Evolutionary conservation across 2,888 invertebrate species (phyloP).

Genomic region (Tenthredo amoena): DNA sequence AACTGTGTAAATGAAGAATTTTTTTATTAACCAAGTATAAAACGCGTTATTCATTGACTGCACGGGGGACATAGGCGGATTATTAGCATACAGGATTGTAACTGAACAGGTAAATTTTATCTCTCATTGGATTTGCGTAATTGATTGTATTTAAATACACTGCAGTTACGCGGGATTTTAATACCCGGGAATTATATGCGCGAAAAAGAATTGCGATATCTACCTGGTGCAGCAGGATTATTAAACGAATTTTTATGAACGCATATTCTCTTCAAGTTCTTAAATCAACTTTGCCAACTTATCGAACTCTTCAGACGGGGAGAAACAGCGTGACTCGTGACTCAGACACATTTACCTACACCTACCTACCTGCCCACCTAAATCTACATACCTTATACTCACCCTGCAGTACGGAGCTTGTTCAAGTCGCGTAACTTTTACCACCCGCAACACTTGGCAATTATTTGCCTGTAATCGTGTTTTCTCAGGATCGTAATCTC

Average conservation of each 20-base stretch:
- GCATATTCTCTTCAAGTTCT: neutral
- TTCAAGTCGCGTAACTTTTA: conserved; percentile 27
- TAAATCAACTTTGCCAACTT: neutral
- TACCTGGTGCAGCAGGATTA: too few species aligned
- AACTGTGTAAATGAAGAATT: neutral
- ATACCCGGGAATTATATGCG: neutral
- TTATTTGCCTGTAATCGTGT: conserved; percentile 31
- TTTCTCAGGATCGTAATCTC: conserved; percentile 31
- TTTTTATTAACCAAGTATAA: neutral
- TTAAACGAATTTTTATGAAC: neutral
- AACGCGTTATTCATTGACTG: neutral
- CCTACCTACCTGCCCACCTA: neutral
- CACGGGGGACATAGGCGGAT: neutral
- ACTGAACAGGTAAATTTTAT: conserved; percentile 65
- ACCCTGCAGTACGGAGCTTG: neutral
- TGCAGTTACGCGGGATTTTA: neutral
- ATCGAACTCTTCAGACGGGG: neutral
- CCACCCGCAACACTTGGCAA: conserved; percentile 8
- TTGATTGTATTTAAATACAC: conserved; percentile 67
- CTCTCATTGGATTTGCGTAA: conserved; percentile 73
- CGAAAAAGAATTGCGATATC: neutral
- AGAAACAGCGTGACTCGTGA: neutral
- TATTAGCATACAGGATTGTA: conserved; percentile 34
- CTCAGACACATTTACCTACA: neutral
- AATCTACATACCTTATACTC: neutral